These are phyloP conservation scores for Carassius auratus DNA, from an alignment of 2,113 vertebrate genomes.

Conservation along the genomic window DNA sequence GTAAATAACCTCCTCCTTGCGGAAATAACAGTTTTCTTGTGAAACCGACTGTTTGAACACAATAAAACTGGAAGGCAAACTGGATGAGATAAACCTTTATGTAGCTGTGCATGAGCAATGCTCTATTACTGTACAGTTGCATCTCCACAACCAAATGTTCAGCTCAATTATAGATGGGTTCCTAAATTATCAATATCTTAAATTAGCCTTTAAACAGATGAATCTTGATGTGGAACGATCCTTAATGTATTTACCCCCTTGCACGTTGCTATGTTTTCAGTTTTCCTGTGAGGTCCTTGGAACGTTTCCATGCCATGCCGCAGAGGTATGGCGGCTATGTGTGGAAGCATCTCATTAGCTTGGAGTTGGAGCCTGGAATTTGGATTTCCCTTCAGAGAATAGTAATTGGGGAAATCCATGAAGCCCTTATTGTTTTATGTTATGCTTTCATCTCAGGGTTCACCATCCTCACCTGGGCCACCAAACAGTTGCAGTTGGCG, in stretches of 20 bases:
- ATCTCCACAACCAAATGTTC: background rate
- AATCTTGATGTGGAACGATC: background rate
- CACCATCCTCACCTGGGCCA: constrained; percentile 3
- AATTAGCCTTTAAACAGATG: background rate
- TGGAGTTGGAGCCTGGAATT: constrained; percentile 29
- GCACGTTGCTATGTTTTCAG: background rate
- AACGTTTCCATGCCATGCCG: constrained; percentile 31
- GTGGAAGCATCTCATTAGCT: constrained; percentile 54
- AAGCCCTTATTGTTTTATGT: constrained; percentile 24
- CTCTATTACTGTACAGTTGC: background rate
- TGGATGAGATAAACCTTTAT: background rate
- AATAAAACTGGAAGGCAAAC: background rate
- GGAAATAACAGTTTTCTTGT: background rate
- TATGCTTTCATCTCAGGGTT: constrained; percentile 29
- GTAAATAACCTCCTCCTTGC: background rate
- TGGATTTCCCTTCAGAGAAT: constrained; percentile 58
- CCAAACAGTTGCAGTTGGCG: constrained; percentile 21
- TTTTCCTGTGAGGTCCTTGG: constrained; percentile 33
- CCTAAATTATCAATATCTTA: background rate
- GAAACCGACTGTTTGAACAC: background rate
- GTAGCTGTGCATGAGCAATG: background rate
- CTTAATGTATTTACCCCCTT: background rate
- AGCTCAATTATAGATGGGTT: background rate
- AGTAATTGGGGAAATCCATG: constrained; percentile 61
- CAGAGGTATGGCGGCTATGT: constrained; percentile 34